Evolutionary conservation across 2,888 invertebrate genomes (phyloP), one percentile per base, ranked within the genome.

Genomic region (Seira ritae): DNA sequence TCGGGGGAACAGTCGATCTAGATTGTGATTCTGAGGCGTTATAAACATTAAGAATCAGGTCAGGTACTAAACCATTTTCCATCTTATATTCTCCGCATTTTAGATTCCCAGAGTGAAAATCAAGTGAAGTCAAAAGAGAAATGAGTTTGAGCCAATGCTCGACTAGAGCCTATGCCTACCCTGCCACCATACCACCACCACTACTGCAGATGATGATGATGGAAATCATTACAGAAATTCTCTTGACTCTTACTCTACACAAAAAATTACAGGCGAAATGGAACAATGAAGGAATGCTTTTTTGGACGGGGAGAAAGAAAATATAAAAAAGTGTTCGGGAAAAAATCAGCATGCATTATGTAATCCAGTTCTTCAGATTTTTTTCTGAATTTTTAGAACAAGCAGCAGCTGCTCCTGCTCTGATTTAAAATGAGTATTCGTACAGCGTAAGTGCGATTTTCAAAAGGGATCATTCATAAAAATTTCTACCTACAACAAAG

Each of bases 31-130:
- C 50, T 67, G 69, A 66, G 68, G 50, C 65, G 71, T 50, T 65
- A 78, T 71, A 19, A 66, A 19, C 78, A 78, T 78, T 78, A 78
- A 50, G 24, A 78, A 66, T 66, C 78, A 78, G 78, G 71, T 78
- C 78, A 78, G 78, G 78, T 78, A 78, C 62, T 62, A 62, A 62
- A 62, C 20, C 62, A 62, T 62, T 62, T 62, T 62, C 62, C 62
- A 22, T 62, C 62, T 62, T 62, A 62, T 62, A 62, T 62, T 62
- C 62, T 19, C 62, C 22, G 22, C 62, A 62, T 62, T 62, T 50
- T 62, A 62, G 62, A 62, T 20, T 62, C 62, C 62, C 62, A 62
- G 62, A 62, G 62, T 62, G 62, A 62, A 62, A 62, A 62, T 62
- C 62, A 62, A 62, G 62, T 62, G 10, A 62, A 62, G 62, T 62